Evolutionary conservation across 53 echinoderm and acorn worm species (phyloP).

Genomic region (Echinometra lucunter): DNA sequence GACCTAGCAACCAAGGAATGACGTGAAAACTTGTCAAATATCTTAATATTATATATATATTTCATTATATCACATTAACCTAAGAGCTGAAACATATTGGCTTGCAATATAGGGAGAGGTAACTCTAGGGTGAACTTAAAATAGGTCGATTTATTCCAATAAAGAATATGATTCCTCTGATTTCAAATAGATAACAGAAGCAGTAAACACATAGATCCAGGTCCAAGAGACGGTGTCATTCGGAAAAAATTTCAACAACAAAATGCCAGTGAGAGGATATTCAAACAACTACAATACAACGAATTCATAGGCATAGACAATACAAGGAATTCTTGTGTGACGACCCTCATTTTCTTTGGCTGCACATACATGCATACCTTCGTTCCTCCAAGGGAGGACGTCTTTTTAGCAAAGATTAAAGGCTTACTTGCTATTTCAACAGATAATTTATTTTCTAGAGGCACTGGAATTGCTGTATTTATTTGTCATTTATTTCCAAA

Average conservation of each 20-base stretch:
- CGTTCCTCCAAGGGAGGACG: neutral
- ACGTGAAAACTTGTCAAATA: neutral
- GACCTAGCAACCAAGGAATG: conserved; percentile 18
- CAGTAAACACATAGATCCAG: too few relatives aligned
- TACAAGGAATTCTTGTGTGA: neutral
- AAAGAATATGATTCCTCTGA: too few relatives aligned
- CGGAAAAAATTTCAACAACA: too few relatives aligned
- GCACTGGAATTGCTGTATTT: neutral
- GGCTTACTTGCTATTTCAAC: neutral
- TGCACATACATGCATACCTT: too few relatives aligned
- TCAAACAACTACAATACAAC: too few relatives aligned
- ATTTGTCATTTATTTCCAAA: neutral
- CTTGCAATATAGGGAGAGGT: too few relatives aligned
- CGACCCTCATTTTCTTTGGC: neutral
- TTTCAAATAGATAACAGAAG: too few relatives aligned
- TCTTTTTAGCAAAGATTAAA: neutral
- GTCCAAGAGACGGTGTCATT: too few relatives aligned
- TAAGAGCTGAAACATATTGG: neutral
- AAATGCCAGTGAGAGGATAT: too few relatives aligned
- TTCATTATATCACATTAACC: neutral
- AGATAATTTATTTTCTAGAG: neutral
- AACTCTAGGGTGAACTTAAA: too few relatives aligned
- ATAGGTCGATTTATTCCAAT: too few relatives aligned
- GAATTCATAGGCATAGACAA: too few relatives aligned
- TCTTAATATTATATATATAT: neutral